These are phyloP conservation scores for Scophthalmus maximus DNA, from an alignment of 2,113 vertebrate species.

Conservation along the genomic window DNA sequence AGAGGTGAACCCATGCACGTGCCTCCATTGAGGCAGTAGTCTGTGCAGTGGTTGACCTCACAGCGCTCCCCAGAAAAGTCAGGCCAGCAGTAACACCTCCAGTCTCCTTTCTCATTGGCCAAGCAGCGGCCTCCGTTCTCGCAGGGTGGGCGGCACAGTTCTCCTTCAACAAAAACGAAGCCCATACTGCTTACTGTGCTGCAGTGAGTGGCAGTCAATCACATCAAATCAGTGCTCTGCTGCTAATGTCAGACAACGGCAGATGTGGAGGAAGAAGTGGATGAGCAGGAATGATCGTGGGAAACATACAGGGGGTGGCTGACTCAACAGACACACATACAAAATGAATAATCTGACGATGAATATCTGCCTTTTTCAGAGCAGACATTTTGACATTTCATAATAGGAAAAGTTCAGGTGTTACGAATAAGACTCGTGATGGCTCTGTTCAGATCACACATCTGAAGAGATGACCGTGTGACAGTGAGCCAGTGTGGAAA, in stretches of 20 bases:
- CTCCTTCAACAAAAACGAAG: conserved; percentile 83
- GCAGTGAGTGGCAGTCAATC: conserved; percentile 27
- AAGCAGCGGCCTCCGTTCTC: conserved; percentile 96
- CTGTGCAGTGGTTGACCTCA: conserved; percentile 94
- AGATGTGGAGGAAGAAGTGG: background rate
- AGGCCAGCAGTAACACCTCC: conserved; percentile 96
- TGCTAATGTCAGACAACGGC: background rate
- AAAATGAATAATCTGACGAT: background rate
- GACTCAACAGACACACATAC: too few relatives aligned
- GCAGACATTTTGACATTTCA: background rate
- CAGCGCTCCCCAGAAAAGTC: conserved; percentile 96
- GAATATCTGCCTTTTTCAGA: too few relatives aligned
- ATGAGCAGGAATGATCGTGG: background rate
- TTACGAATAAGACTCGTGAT: background rate
- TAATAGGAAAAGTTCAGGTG: background rate
- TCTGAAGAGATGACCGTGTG: background rate
- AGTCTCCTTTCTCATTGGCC: conserved; percentile 94
- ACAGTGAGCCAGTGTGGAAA: background rate
- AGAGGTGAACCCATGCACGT: conserved; percentile 92
- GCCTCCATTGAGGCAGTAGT: conserved; percentile 96
- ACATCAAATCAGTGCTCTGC: background rate
- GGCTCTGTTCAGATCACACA: background rate
- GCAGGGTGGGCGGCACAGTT: conserved; percentile 90
- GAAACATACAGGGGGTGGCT: background rate
- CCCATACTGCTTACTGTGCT: conserved; percentile 14